A percentile compares a stretch with the other conserved stretches of the same genome.
These are phyloP conservation scores for Tenthredo amoena DNA, from an alignment of 2,888 invertebrate species.

Conservation along the genomic window DNA sequence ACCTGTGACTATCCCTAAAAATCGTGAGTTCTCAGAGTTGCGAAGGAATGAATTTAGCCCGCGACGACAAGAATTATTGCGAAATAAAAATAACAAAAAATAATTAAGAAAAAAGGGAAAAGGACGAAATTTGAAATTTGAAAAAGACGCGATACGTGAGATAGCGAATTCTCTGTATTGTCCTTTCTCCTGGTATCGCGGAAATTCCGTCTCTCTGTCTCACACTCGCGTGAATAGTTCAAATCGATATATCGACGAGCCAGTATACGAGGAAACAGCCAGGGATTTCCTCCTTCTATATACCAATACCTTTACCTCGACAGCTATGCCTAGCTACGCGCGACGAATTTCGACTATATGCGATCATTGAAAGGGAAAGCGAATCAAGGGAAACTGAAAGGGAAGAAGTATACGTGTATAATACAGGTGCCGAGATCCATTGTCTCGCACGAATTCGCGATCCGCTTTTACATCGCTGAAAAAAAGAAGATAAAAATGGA, in stretches of 20 bases:
- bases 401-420: not conserved
- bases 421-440: too few species aligned
- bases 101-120: not conserved
- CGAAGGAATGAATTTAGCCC: too few species aligned
- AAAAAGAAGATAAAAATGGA: too few species aligned
- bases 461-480: too few species aligned
- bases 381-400: not conserved
- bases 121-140: not conserved
- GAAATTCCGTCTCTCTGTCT: not conserved
- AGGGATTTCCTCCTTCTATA: not conserved
- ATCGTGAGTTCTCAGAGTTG: too few species aligned
- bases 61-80: too few species aligned
- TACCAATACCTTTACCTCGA: not conserved
- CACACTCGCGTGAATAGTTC: not conserved
- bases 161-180: not conserved
- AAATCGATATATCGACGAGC: not conserved
- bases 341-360: constrained; percentile 20
- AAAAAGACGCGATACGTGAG: not conserved
- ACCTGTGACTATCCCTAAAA: too few species aligned
- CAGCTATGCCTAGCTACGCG: not conserved
- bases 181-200: not conserved
- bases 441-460: too few species aligned
- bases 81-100: not conserved
- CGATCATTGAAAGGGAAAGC: constrained; percentile 25
- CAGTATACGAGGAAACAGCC: not conserved